Base-by-base conservation (phyloP, 2,797 vertebrate species). In the Lepus townsendii region DNA sequence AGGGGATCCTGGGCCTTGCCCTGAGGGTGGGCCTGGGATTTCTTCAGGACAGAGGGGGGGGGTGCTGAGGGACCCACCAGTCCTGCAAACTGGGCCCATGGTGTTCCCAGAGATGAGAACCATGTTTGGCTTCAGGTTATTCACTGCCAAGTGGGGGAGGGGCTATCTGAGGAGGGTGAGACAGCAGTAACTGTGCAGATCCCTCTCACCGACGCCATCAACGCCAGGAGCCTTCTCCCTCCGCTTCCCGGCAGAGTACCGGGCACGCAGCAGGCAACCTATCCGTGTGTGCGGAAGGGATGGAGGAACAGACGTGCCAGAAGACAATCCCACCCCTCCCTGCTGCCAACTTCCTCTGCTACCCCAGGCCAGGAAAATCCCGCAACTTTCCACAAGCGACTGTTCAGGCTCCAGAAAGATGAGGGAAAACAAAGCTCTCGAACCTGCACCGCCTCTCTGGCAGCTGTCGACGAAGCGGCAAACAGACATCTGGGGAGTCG, bases 401-500 rank as follows among this genome's bases (percentile, higher is more conserved):
- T 69, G 32, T 71, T 85, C 72, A 68, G 38, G 68, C 78, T 93
- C 57, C 83, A 93, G 88, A 94, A 90, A 88, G 50, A 73, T 69
- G 63, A 93, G 52, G 57, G 65, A 69, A 88, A 82, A 93, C 47
- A 88, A 83, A 71, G 22, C 72, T 77, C 72, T 69, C n/a, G 24
- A 63, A 62, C 66, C 47, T 78, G 52, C 47, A 75, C 86, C 69
- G 83, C 86, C 76, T 91, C 65, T 63, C 57, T 83, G 76, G 76
- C 35, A 84, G 80, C 86, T 94, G 72, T 52, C 83, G 60, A 65
- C 72, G n/a, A 96, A 50, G 62, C 79, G 75, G 66, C 78, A 96
- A 86, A 80, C 84, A 87, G 75, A 95, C 93, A 94, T 96, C 90
- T 94, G 93, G 88, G 96, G 24, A 42, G 68, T 91, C 24, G 60